phyloP scores from a whole-genome alignment of 1,140 invertebrate species.

The Anadara kagoshimensis region DNA sequence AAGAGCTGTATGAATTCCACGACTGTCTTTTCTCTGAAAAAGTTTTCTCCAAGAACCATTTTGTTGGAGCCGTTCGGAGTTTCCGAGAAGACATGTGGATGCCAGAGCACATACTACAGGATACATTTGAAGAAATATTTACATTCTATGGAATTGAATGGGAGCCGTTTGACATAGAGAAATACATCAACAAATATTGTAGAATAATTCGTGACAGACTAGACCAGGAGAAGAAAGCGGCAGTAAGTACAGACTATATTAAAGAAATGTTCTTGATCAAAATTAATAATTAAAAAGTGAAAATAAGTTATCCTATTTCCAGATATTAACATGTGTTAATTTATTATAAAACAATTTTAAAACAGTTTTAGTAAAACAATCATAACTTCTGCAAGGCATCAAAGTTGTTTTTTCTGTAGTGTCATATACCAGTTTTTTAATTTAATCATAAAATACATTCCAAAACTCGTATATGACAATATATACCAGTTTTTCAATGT shows the following conservation, averaged over 20 bases:
- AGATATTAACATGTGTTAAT: no score
- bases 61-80: conserved; percentile 25
- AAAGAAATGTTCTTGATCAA: neutral
- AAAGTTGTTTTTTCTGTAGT: no score
- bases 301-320: no score
- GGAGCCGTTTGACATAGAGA: conserved; percentile 41
- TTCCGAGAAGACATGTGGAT: conserved; percentile 24
- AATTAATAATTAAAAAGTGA: no score
- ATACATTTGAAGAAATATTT: conserved; percentile 12
- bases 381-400: no score
- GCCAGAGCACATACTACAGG: conserved; percentile 13
- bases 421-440: no score
- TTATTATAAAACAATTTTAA: no score
- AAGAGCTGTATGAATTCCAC: conserved; percentile 15
- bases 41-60: conserved; percentile 18
- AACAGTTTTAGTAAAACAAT: no score
- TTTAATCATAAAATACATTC: no score
- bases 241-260: conserved; percentile 19
- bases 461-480: no score
- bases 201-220: conserved; percentile 12
- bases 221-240: conserved; percentile 9
- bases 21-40: conserved; percentile 20
- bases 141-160: conserved; percentile 25
- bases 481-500: no score
- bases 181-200: conserved; percentile 32